A percentile compares a stretch with the other conserved stretches of the same genome.
phyloP scores from a whole-genome alignment of 2,888 invertebrate genomes.

The Caenorhabditis panamensis region DNA sequence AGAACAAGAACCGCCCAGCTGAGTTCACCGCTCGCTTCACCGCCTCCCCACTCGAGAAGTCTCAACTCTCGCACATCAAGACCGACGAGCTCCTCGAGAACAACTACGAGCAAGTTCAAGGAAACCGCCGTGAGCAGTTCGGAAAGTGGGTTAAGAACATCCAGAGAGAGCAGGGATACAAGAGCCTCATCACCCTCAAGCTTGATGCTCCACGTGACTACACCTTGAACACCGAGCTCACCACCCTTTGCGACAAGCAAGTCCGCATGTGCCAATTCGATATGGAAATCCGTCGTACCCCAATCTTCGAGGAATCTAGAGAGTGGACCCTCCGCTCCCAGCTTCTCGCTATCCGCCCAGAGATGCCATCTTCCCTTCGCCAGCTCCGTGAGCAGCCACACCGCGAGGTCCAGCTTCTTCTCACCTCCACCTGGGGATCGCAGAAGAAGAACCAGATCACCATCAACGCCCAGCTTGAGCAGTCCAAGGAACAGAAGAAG shows the following conservation, averaged over 20 bases:
- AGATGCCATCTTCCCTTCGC: conserved; percentile 63
- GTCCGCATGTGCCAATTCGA: conserved; percentile 57
- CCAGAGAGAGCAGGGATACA: conserved; percentile 47
- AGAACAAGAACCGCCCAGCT: conserved; percentile 60
- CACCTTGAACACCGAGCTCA: conserved; percentile 50
- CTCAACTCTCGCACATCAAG: conserved; percentile 41
- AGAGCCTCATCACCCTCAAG: conserved; percentile 44
- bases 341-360: conserved; percentile 67
- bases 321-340: conserved; percentile 72
- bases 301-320: conserved; percentile 55
- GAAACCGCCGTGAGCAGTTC: conserved; percentile 59
- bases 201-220: conserved; percentile 52
- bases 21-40: conserved; percentile 49
- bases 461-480: conserved; percentile 61
- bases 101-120: conserved; percentile 48
- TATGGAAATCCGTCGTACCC: conserved; percentile 54
- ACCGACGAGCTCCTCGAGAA: conserved; percentile 62
- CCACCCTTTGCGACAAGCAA: conserved; percentile 60
- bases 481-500: conserved; percentile 62
- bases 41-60: conserved; percentile 37
- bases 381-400: conserved; percentile 68
- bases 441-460: conserved; percentile 64
- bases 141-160: conserved; percentile 56
- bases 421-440: conserved; percentile 66
- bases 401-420: conserved; percentile 64